Percentiles rank a stretch among this genome's conserved stretches.
phyloP scores from a whole-genome alignment of 2,113 vertebrate genomes.

The Grantiella picta region DNA sequence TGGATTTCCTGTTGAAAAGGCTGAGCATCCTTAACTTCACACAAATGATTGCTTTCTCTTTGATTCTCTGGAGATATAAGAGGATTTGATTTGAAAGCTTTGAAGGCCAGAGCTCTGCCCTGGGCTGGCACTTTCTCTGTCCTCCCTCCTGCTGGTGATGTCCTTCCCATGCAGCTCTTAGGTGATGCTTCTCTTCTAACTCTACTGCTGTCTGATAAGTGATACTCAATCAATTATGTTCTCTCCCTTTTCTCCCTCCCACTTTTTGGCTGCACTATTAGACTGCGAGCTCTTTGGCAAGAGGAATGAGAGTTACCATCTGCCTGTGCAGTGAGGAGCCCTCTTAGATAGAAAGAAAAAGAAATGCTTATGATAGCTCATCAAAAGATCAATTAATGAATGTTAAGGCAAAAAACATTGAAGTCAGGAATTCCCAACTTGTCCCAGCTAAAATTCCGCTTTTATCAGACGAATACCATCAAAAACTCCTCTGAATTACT shows the following conservation, averaged over 20 bases:
- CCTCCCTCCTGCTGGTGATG: not conserved
- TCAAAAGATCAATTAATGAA: not conserved
- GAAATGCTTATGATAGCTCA: not conserved
- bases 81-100: not conserved
- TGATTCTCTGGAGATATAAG: not conserved
- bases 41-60: not conserved
- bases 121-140: not conserved
- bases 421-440: slow-evolving; percentile 1
- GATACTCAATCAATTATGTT: not conserved
- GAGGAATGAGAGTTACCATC: not conserved
- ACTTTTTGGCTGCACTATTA: not conserved
- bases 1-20: not conserved
- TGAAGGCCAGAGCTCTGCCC: not conserved
- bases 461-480: not conserved
- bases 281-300: not conserved
- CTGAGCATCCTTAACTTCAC: not conserved
- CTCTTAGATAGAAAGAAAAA: not conserved
- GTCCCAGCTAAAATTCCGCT: not conserved
- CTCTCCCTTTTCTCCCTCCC: not conserved
- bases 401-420: not conserved
- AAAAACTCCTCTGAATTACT: not conserved
- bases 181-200: not conserved
- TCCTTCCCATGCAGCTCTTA: not conserved
- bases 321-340: not conserved
- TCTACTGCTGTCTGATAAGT: not conserved